Evolutionary conservation across 1,140 invertebrate genomes (phyloP), one percentile per base, ranked within the genome.

Genomic region (Achatina immaculata): DNA sequence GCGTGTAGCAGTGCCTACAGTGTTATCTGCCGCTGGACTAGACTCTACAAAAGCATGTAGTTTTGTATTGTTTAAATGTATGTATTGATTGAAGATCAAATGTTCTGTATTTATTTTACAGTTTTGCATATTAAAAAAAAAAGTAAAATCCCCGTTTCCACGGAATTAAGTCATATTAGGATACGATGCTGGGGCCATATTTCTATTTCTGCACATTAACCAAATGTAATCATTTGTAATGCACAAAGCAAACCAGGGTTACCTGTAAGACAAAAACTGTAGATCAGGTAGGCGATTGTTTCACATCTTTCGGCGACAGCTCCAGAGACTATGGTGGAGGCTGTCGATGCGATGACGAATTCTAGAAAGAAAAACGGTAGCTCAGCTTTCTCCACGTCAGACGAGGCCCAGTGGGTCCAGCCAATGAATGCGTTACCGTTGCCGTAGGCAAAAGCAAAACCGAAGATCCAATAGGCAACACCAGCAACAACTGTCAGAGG

Each of bases 251-350:
- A 28, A 73, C 45, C 7, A 3, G 31, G 28, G 31, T 77, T 83
- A 93, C 93, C 93, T 79, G 93, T 93, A 11, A 94, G 91, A 28
- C 92, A 81, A 40, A 91, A 86, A 79, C 92, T 93, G 86, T 94
- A 94, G 24, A 91, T 88, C 68, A 94, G 90, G 84, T 94, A 94
- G 11, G 93, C 93, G 0, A 90, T 80, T 82, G 93, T 93, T 79
- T 93, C 92, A 82, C 93, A 93, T 69, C 93, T 82, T 83, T 94
- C 93, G 0, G 93, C 93, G 31, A 94, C 91, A 0, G 93, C 93
- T 6, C 93, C 93, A 0, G 93, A 93, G 1, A 93, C 90, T 40
- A 92, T 91, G 55, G 89, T 90, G 42, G 89, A 86, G 0, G 89
- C 88, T 0, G 89, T 90, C 31, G 88, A 88, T 14, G 90, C 89